Conservation (phyloP, 2,113 vertebrate species). For the Festucalex cinctus region DNA sequence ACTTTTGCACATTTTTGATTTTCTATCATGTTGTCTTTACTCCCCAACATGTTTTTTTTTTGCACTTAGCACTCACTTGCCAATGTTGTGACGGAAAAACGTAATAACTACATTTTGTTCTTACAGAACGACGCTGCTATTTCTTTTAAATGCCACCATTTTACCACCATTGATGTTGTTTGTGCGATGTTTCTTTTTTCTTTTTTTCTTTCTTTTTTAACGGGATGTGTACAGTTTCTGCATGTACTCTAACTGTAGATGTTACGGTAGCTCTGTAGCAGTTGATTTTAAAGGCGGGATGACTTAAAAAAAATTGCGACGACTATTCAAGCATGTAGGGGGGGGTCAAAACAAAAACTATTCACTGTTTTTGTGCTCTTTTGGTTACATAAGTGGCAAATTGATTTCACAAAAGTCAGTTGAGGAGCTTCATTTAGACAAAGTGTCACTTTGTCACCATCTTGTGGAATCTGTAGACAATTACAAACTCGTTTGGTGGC, state of each 20-base stretch:
- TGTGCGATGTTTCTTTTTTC: no score
- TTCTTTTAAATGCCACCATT: slow-evolving; percentile 36
- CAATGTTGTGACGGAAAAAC: slow-evolving; percentile 42
- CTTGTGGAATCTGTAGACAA: background rate
- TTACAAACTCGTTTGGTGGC: background rate
- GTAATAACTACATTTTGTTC: slow-evolving; percentile 61
- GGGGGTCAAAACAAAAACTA: no score
- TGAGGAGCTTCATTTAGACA: no score
- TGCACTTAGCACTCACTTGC: slow-evolving; percentile 73
- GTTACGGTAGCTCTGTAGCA: slow-evolving; percentile 64
- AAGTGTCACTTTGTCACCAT: no score
- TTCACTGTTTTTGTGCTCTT: background rate
- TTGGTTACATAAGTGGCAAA: no score
- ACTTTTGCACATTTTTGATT: slow-evolving; percentile 62
- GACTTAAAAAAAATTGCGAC: background rate
- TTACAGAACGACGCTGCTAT: slow-evolving; percentile 74
- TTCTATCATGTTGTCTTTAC: slow-evolving; percentile 23
- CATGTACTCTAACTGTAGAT: slow-evolving; percentile 67
- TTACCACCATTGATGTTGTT: background rate
- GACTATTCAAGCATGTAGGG: background rate
- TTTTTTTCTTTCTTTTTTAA: background rate
- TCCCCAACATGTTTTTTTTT: slow-evolving; percentile 56
- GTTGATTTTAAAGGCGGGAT: background rate
- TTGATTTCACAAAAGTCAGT: no score
- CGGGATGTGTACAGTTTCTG: slow-evolving; percentile 50